Conservation (phyloP, 2,113 vertebrate genomes). For the Cichladusa arquata region DNA sequence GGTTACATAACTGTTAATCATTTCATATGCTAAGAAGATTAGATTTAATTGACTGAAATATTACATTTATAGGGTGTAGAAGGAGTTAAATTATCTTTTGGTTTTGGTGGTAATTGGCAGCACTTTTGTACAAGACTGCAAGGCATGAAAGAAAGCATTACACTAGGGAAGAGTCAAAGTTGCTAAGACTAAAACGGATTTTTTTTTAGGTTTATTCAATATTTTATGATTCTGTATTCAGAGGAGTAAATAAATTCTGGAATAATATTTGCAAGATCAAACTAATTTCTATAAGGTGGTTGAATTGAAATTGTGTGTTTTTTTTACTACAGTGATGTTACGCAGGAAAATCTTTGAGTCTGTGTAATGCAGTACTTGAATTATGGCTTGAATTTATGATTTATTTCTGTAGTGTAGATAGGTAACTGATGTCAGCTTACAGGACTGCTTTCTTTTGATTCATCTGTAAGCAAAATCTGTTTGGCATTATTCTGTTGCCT, state of each 20-base stretch:
- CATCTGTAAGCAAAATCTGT: neutral
- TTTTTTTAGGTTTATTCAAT: neutral
- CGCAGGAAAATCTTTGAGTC: neutral
- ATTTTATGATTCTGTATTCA: neutral
- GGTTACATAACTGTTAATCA: constrained; percentile 56
- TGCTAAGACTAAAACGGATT: neutral
- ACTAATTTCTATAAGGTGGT: neutral
- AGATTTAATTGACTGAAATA: constrained; percentile 54
- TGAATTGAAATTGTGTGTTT: neutral
- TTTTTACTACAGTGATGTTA: neutral
- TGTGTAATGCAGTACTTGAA: neutral
- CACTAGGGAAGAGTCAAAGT: neutral
- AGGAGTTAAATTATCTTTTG: constrained; percentile 6
- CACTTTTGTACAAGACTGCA: neutral
- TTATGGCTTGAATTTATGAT: neutral
- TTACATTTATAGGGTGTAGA: neutral
- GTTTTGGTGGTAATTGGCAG: neutral
- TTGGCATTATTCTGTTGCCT: neutral
- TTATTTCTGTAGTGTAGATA: neutral
- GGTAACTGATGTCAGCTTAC: neutral
- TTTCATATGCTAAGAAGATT: constrained; percentile 51
- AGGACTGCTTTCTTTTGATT: neutral
- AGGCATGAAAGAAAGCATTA: neutral
- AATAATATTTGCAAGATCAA: neutral
- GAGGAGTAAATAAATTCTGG: neutral